phyloP scores from a whole-genome alignment of 2,797 vertebrate species.

The Sphaeramia orbicularis region DNA sequence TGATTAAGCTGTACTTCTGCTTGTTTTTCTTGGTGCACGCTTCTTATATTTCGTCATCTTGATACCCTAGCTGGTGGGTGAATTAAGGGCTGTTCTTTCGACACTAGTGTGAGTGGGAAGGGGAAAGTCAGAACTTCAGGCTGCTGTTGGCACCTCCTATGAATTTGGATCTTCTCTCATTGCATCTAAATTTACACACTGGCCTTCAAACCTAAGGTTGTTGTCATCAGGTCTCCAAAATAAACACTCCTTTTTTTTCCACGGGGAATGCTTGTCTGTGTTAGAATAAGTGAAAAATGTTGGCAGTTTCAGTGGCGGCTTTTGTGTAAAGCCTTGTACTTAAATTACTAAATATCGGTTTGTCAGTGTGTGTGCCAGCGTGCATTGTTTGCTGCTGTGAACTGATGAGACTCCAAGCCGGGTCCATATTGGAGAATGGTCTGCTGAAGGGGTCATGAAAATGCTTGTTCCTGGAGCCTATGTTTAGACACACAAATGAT shows the following conservation, averaged over 20 bases:
- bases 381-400: slow-evolving; percentile 52
- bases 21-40: slow-evolving; percentile 61
- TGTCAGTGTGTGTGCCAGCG: slow-evolving; percentile 46
- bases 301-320: slow-evolving; percentile 75
- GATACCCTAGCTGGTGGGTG: slow-evolving; percentile 61
- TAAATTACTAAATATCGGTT: slow-evolving; percentile 60
- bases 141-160: slow-evolving; percentile 83
- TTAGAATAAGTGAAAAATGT: slow-evolving; percentile 82
- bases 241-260: slow-evolving; percentile 82
- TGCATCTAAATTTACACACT: slow-evolving; percentile 88
- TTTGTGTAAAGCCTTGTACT: slow-evolving; percentile 71
- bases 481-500: slow-evolving; percentile 19
- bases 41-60: slow-evolving; percentile 56
- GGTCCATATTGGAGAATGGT: slow-evolving; percentile 34
- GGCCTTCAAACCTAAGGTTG: slow-evolving; percentile 86
- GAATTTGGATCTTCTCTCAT: slow-evolving; percentile 88
- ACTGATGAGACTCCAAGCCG: slow-evolving; percentile 29
- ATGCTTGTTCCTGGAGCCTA: not conserved
- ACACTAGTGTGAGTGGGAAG: slow-evolving; percentile 66
- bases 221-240: slow-evolving; percentile 88
- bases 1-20: slow-evolving; percentile 57
- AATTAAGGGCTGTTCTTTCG: slow-evolving; percentile 78
- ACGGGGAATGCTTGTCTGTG: slow-evolving; percentile 73
- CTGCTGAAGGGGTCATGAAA: slow-evolving; percentile 37
- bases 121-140: slow-evolving; percentile 77